These are phyloP conservation scores for Aratinga solstitialis DNA, from an alignment of 2,797 vertebrate genomes.

Conservation along the genomic window DNA sequence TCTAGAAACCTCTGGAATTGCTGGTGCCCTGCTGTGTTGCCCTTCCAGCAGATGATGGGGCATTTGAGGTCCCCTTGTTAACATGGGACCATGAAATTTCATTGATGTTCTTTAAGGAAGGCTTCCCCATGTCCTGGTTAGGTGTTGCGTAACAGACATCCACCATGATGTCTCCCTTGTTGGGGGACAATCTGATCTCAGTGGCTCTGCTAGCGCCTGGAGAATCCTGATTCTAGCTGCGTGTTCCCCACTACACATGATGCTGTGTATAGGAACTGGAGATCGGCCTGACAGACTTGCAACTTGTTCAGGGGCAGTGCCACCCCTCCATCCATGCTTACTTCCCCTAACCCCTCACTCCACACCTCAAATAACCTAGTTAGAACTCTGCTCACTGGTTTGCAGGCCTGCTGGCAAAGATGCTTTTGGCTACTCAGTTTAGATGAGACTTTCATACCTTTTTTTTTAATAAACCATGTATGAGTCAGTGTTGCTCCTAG, in stretches of 20 bases:
- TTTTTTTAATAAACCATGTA: background rate
- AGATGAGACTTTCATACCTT: background rate
- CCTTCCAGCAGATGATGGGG: background rate
- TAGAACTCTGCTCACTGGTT: background rate
- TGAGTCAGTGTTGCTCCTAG: background rate
- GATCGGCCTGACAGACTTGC: background rate
- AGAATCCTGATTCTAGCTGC: background rate
- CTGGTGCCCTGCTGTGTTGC: background rate
- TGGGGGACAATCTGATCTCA: background rate
- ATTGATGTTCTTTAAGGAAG: background rate
- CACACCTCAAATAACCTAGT: background rate
- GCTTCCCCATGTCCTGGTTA: background rate
- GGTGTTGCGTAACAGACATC: background rate
- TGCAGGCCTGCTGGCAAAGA: background rate
- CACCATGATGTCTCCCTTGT: background rate
- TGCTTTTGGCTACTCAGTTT: background rate
- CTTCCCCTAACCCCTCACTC: background rate
- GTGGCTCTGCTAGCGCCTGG: background rate
- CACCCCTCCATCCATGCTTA: accelerated
- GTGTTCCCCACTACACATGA: background rate
- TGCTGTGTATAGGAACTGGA: background rate
- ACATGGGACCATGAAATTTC: background rate
- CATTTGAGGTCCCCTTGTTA: background rate
- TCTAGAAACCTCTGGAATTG: background rate
- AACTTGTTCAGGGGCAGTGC: background rate